Conservation (phyloP, 2,888 invertebrate species). For the Apamea anceps region DNA sequence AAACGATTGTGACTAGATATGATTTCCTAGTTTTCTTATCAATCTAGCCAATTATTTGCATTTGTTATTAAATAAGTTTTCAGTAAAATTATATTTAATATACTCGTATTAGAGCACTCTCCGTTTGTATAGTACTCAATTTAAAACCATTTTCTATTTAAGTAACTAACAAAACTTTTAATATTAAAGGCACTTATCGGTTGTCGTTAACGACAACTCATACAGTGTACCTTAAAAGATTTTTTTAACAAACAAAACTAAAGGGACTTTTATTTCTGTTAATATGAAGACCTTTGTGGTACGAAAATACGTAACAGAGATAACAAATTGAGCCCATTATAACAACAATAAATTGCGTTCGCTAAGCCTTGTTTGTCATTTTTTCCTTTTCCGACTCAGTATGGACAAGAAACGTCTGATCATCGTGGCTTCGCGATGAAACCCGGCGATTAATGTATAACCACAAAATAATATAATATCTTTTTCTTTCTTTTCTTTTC, state of each 20-base stretch:
- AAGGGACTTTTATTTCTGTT: slow-evolving; percentile 16
- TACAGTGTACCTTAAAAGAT: not conserved
- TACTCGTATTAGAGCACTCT: not conserved
- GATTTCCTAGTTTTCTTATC: not conserved
- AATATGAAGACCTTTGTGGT: slow-evolving; percentile 6
- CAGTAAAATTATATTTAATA: not conserved
- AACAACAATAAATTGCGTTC: slow-evolving; percentile 38
- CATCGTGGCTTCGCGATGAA: slow-evolving; percentile 10
- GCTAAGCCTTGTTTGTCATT: slow-evolving; percentile 35
- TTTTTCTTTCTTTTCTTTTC: not conserved
- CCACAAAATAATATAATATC: not conserved
- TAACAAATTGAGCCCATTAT: slow-evolving; percentile 32
- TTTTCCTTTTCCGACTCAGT: slow-evolving; percentile 11
- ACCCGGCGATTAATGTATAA: not conserved
- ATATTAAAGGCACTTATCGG: too few species aligned
- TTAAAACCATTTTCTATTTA: not conserved
- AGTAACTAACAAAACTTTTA: not conserved
- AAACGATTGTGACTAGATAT: not conserved
- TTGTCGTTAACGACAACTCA: not conserved
- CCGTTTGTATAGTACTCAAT: not conserved
- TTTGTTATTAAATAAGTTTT: slow-evolving; percentile 9
- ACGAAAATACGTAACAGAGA: slow-evolving; percentile 15
- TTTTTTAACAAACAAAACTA: slow-evolving; percentile 5
- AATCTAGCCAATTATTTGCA: slow-evolving; percentile 7
- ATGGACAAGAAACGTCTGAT: slow-evolving; percentile 8